Evolutionary conservation across 2,797 vertebrate species (phyloP).

Genomic region (Aythya fuligula): DNA sequence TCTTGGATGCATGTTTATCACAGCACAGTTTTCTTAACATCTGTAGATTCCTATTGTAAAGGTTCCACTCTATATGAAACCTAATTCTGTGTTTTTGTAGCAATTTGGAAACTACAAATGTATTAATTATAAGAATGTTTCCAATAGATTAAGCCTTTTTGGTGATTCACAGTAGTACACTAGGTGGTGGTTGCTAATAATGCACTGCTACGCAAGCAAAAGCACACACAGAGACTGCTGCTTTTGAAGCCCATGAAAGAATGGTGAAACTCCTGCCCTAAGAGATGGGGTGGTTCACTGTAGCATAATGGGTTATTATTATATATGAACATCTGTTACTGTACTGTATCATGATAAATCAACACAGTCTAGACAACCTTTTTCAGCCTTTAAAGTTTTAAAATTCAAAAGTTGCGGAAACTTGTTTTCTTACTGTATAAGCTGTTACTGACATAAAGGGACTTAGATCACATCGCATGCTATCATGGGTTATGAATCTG

Average conservation of each 20-base stretch:
- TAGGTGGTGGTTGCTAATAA: background rate
- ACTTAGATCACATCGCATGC: background rate
- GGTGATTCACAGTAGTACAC: background rate
- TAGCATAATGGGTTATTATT: background rate
- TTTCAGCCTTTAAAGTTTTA: background rate
- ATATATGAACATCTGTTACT: background rate
- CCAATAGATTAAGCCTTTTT: background rate
- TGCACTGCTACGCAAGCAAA: background rate
- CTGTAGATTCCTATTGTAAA: background rate
- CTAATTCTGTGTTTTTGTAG: background rate
- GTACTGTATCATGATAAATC: background rate
- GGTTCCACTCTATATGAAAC: background rate
- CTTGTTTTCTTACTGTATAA: background rate
- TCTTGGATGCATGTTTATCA: background rate
- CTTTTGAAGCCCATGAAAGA: background rate
- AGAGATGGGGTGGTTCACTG: background rate
- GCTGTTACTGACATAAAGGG: background rate
- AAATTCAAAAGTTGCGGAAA: background rate
- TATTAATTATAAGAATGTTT: background rate
- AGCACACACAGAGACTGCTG: background rate
- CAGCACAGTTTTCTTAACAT: background rate
- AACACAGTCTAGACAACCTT: background rate
- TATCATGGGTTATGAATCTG: background rate
- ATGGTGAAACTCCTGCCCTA: background rate
- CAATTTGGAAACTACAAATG: background rate